phyloP scores from a whole-genome alignment of 2,888 invertebrate genomes.

The Zaprionus lineosus region DNA sequence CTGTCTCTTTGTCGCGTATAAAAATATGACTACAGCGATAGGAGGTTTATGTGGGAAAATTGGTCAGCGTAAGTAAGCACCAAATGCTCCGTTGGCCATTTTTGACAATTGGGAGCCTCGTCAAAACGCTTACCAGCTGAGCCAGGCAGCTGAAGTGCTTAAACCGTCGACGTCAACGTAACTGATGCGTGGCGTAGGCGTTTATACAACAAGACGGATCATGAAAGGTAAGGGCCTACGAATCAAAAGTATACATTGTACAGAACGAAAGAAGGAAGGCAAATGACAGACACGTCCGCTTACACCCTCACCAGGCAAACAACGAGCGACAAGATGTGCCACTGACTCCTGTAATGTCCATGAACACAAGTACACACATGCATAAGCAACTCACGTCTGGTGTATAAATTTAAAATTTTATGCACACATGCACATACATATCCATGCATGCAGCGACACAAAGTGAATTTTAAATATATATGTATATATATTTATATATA shows the following conservation, averaged over 20 bases:
- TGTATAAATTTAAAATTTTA: conserved; percentile 38
- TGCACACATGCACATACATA: not conserved
- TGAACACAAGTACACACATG: conserved; percentile 15
- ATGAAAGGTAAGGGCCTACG: conserved; percentile 6
- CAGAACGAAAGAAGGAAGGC: conserved; percentile 54
- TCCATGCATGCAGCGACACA: conserved; percentile 35
- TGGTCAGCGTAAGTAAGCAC: conserved; percentile 50
- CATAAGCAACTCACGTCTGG: conserved; percentile 42
- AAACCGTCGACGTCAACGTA: conserved; percentile 10
- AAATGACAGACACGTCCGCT: conserved; percentile 71
- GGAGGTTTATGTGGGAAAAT: conserved; percentile 10
- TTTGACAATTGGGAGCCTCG: conserved; percentile 56
- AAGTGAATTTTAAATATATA: conserved; percentile 61
- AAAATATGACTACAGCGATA: not conserved
- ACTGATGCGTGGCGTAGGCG: conserved; percentile 52
- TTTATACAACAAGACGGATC: conserved; percentile 2
- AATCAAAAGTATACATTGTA: conserved; percentile 37
- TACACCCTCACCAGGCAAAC: conserved; percentile 50
- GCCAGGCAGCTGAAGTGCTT: conserved; percentile 30
- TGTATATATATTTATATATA: not conserved
- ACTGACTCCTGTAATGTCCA: conserved; percentile 37
- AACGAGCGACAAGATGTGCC: conserved; percentile 9
- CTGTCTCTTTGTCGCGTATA: not conserved
- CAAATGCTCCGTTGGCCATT: conserved; percentile 57
- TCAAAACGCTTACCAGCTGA: conserved; percentile 2